Evolutionary conservation across 2,888 invertebrate genomes (phyloP).

Genomic region (Acrobasis repandana): DNA sequence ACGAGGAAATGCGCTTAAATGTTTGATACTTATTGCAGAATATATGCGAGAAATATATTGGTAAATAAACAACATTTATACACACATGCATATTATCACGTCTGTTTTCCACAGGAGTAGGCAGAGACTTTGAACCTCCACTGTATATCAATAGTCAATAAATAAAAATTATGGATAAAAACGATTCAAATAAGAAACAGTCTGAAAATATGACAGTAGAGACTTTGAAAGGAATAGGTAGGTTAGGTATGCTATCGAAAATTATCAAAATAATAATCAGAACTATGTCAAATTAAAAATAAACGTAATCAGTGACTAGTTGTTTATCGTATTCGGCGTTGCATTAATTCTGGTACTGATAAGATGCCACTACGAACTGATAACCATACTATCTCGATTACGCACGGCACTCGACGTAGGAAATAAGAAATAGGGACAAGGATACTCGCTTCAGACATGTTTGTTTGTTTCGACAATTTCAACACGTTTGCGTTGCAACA

Average conservation of each 20-base stretch:
- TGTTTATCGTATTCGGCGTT: conserved; percentile 56
- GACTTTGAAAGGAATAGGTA: too few species aligned
- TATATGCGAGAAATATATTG: too few species aligned
- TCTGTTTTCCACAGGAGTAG: too few species aligned
- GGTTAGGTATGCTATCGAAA: too few species aligned
- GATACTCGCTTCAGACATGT: conserved; percentile 64
- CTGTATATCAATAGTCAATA: too few species aligned
- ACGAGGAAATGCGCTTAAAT: neutral
- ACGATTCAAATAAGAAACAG: too few species aligned
- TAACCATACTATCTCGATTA: conserved; percentile 71
- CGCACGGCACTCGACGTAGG: conserved; percentile 65
- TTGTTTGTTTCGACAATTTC: conserved; percentile 67
- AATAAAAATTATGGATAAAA: too few species aligned
- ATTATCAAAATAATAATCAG: neutral
- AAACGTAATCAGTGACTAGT: conserved; percentile 45
- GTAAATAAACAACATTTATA: too few species aligned
- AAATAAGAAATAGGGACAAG: conserved; percentile 79
- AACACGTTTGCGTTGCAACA: conserved; percentile 74
- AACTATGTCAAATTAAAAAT: conserved; percentile 52
- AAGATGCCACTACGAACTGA: conserved; percentile 65
- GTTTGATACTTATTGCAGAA: neutral
- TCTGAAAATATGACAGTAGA: too few species aligned
- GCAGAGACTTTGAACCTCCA: too few species aligned
- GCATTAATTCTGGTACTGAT: conserved; percentile 67
- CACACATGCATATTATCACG: too few species aligned